These are phyloP conservation scores for Engystomops pustulosus DNA, from an alignment of 2,113 vertebrate genomes.

Conservation along the genomic window DNA sequence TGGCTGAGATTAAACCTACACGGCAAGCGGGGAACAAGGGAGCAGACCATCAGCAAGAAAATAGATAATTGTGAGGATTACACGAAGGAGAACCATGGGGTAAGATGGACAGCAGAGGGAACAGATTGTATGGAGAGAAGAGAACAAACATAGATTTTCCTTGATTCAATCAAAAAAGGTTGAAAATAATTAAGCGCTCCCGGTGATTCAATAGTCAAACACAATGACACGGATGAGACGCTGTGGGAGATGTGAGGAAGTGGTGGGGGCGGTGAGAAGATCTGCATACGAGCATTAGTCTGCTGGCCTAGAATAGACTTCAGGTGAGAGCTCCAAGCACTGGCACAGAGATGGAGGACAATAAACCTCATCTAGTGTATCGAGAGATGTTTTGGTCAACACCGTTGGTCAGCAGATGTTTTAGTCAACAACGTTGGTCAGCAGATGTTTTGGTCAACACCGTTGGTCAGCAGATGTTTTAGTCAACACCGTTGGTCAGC, in stretches of 20 bases:
- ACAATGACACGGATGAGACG: constrained; percentile 33
- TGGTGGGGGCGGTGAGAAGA: constrained; percentile 30
- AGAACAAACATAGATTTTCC: constrained; percentile 5
- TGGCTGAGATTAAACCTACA: neutral
- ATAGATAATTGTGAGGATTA: constrained; percentile 7
- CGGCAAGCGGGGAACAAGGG: neutral
- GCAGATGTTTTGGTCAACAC: no score
- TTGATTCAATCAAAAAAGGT: constrained; percentile 23
- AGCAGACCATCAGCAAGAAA: neutral
- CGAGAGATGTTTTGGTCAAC: neutral
- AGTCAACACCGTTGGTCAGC: no score
- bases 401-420: no score
- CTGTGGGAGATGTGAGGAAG: constrained; percentile 21
- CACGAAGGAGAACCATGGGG: neutral
- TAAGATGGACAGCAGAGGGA: neutral
- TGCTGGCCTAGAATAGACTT: constrained; percentile 10
- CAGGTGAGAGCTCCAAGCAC: constrained; percentile 37
- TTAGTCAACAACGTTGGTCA: no score
- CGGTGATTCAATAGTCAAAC: neutral
- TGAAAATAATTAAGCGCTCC: constrained; percentile 24
- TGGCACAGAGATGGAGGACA: no score
- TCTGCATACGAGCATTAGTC: constrained; percentile 14
- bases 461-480: no score
- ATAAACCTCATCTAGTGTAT: neutral
- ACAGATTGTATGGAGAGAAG: neutral